These are phyloP conservation scores for Manacus vitellinus DNA, from an alignment of 2,113 vertebrate genomes.

Conservation along the genomic window DNA sequence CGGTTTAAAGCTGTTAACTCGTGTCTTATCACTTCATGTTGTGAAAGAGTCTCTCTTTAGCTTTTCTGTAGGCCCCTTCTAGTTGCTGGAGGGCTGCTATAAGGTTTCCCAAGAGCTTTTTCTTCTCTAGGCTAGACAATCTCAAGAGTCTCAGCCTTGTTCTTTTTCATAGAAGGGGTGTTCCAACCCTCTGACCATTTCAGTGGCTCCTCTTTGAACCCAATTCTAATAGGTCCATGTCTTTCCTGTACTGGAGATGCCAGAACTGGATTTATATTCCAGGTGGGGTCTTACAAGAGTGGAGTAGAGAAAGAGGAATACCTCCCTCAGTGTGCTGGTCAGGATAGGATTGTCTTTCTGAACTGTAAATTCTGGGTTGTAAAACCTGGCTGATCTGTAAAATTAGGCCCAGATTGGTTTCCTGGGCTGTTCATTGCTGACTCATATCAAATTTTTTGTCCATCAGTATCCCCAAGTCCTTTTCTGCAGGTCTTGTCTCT, in stretches of 20 bases:
- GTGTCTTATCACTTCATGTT: neutral
- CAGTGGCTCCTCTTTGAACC: neutral
- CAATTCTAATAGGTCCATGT: neutral
- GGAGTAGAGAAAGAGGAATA: neutral
- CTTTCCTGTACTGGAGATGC: neutral
- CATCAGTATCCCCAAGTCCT: neutral
- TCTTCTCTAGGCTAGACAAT: neutral
- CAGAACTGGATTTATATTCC: neutral
- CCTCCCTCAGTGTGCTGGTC: rapidly evolving
- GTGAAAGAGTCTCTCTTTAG: neutral
- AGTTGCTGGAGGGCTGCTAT: neutral
- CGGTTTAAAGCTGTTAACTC: neutral
- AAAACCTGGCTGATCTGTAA: neutral
- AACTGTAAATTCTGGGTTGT: neutral
- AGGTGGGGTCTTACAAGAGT: neutral
- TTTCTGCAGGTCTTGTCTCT: neutral
- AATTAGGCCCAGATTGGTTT: neutral
- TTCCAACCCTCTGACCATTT: neutral
- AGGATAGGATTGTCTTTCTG: neutral
- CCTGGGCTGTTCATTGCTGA: neutral
- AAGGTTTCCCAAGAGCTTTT: neutral
- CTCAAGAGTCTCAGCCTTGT: neutral
- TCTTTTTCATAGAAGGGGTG: neutral
- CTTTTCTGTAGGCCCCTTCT: neutral
- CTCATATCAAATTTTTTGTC: rapidly evolving